Base-by-base conservation (phyloP, 2,888 invertebrate species). In the Spodoptera littoralis region DNA sequence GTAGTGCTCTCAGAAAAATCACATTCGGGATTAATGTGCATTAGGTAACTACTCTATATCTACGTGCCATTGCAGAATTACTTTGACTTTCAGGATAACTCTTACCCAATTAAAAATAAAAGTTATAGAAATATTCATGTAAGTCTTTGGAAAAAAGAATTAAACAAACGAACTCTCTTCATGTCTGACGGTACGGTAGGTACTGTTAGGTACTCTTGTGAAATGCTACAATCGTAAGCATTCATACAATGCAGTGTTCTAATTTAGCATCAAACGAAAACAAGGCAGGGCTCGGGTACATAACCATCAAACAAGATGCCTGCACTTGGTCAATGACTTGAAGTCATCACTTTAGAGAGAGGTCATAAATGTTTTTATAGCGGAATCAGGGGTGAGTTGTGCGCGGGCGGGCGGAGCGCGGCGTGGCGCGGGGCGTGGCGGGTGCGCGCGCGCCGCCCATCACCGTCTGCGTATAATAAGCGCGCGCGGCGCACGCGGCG, bases 381-480 rank as follows among this genome's bases (percentile, higher is more conserved):
- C 65, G 67, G 73, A 65, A 72, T 70, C 78, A 78, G 68, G 71
- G 77, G 73, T 72, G 70, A 74, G 65, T 75, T 70, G 75, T 64
- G 76, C 84, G 86, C 85, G 88, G 81, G 75, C 84, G 85, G 86
- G 88, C 85, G 86, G 88, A 77, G 85, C 83, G 89, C 80, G 88
- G 85, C 73, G 90, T 84, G 88, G 84, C 73, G 90, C 84, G 89
- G 84, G 90, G 90, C 90, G 91, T 88, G 89, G 75, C 84, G 77
- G 82, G 67, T 82, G 87, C 88, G 84, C 84, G 83, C 82, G 89
- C 89, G 88, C 90, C 93, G 89, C 92, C 91, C 90, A 88, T 85
- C 84, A 61, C 64, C 68, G 68, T 74, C 64, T 65, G 69, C 62
- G 70, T 84, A 84, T 84, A 82, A 90, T 90, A 92, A 90, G 88